Conservation (phyloP, 2,888 invertebrate species). For the Pherbina coryleti region DNA sequence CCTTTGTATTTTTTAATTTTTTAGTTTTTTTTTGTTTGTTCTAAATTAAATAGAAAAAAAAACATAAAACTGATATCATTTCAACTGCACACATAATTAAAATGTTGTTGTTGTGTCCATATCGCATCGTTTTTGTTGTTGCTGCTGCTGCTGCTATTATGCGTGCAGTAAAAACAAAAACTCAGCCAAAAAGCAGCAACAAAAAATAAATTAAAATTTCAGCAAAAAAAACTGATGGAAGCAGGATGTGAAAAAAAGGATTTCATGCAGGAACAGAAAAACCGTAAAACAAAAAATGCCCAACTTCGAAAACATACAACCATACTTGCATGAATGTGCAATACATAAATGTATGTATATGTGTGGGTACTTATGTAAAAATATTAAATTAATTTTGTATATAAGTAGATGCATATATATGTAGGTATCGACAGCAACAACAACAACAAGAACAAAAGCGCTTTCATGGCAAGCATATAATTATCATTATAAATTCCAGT, state of each 20-base stretch:
- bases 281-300: background rate
- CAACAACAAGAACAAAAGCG: background rate
- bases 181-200: background rate
- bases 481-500: constrained; percentile 6
- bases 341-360: background rate
- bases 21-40: no score
- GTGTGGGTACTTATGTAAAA: background rate
- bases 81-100: background rate
- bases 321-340: background rate
- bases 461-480: constrained; percentile 1
- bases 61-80: no score
- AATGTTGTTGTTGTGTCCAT: background rate
- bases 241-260: background rate
- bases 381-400: background rate
- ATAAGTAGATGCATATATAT: background rate
- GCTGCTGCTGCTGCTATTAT: constrained; percentile 21
- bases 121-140: background rate
- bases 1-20: no score
- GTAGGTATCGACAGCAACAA: background rate
- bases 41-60: no score
- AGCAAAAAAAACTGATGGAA: background rate
- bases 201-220: constrained; percentile 26
- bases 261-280: background rate
- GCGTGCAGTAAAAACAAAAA: constrained; percentile 26
- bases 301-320: background rate